A percentile compares a stretch with the other conserved stretches of the same genome.
These are phyloP conservation scores for Cataglyphis livida DNA, from an alignment of 2,888 invertebrate genomes.

Conservation along the genomic window DNA sequence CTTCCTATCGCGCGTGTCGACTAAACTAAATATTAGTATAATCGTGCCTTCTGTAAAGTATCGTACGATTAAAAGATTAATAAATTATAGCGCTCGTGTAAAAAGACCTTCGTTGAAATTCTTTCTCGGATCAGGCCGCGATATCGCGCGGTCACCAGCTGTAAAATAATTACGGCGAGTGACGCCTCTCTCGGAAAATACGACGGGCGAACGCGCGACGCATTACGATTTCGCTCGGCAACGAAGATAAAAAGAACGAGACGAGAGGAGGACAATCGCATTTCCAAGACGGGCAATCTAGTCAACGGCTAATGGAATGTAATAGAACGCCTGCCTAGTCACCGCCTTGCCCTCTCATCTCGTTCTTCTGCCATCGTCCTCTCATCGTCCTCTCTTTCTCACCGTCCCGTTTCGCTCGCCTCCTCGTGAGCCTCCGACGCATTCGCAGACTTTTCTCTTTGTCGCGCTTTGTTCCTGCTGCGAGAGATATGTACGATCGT, in stretches of 20 bases:
- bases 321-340: conserved; percentile 54
- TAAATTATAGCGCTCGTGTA: conserved; percentile 5
- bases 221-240: conserved; percentile 43
- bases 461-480: conserved; percentile 62
- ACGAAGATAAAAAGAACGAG: conserved; percentile 8
- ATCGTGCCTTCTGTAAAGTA: background rate
- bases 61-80: conserved; percentile 21
- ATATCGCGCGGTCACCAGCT: conserved; percentile 20
- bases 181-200: conserved; percentile 19
- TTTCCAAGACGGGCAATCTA: conserved; percentile 53
- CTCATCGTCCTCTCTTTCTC: background rate
- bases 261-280: conserved; percentile 29
- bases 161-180: conserved; percentile 38
- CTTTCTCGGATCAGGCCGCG: conserved; percentile 14
- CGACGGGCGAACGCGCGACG: background rate
- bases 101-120: conserved; percentile 6
- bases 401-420: background rate
- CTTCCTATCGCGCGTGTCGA: background rate
- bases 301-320: conserved; percentile 61
- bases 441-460: conserved; percentile 42
- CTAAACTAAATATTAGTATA: too few species aligned
- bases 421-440: conserved; percentile 41
- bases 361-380: background rate
- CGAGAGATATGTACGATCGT: conserved; percentile 66
- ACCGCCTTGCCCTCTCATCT: conserved; percentile 14